Percentiles rank a stretch among this genome's conserved stretches.
phyloP scores from a whole-genome alignment of 2,888 invertebrate species.

The Acleris emargana region DNA sequence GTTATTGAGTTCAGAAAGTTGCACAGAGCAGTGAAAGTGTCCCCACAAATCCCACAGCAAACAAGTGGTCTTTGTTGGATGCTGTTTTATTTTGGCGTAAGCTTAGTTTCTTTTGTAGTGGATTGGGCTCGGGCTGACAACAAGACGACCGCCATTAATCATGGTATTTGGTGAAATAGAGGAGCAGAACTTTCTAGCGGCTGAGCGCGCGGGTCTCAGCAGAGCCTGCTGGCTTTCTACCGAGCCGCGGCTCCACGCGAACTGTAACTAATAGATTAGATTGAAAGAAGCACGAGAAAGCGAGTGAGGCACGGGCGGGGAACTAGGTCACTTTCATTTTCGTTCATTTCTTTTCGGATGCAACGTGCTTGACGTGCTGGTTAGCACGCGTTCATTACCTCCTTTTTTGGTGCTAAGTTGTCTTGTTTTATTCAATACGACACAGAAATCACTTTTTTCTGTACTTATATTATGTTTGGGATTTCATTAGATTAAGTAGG shows the following conservation, averaged over 20 bases:
- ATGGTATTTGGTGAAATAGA: constrained; percentile 52
- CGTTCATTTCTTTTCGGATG: constrained; percentile 82
- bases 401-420: constrained; percentile 56
- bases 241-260: constrained; percentile 38
- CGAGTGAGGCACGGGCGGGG: constrained; percentile 55
- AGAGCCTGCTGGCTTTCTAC: constrained; percentile 43
- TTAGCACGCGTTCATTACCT: constrained; percentile 73
- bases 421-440: constrained; percentile 30
- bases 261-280: constrained; percentile 73
- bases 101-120: constrained; percentile 45
- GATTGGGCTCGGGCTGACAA: constrained; percentile 44
- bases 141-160: constrained; percentile 48
- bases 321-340: constrained; percentile 83
- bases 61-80: constrained; percentile 34
- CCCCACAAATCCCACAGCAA: constrained; percentile 29
- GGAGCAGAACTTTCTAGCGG: constrained; percentile 53
- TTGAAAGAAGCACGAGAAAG: constrained; percentile 79
- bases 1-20: constrained; percentile 35
- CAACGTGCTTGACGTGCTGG: constrained; percentile 68
- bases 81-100: constrained; percentile 40
- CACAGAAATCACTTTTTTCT: constrained; percentile 1
- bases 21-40: constrained; percentile 35
- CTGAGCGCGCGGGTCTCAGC: constrained; percentile 36
- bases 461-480: not conserved
- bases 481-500: too few relatives aligned